Base-by-base conservation (phyloP, 2,888 invertebrate species). In the Morpho deidamia region DNA sequence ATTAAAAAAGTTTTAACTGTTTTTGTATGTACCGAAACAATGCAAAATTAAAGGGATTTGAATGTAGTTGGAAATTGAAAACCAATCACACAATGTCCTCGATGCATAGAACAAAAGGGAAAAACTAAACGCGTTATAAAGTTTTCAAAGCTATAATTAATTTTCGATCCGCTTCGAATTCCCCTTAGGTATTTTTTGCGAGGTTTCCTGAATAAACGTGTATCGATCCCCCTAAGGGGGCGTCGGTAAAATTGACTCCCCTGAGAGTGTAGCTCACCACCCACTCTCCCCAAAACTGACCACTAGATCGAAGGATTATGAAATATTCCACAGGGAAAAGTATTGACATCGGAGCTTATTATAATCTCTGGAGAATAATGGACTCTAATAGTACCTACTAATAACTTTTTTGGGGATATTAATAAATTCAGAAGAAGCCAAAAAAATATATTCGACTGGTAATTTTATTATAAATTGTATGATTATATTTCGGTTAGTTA, bases 271-370 rank as follows among this genome's bases (percentile, higher is more conserved):
- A 66, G 68, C 61, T 61, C 56, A 51, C 47, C 53, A 61, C 60
- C 63, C 63, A 39, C 60, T 23, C 23, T 23, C 60, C 64, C 58
- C 61, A 68, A 62, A 65, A 63, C 71, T 80, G 83, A 83, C 84
- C 83, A 80, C 72, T 78, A 76, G 78, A 78, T 78, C 77, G 81
- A 76, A 74, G 82, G 80, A 82, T 82, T 80, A 82, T 77, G 77
- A 78, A 83, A 83, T 81, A 82, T 81, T 81, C 80, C 75, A 78
- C 46, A 39, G 34, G 39, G 40, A 56, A 34, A 53, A 48, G 41
- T 51, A 51, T 54, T 33, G 41, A 37, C 44, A 35, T 45, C 11
- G 39, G 47, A 33, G 41, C 42, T 50, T 51, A 45, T 11, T 45
- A 33, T 43, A 49, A 49, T 49, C 42, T 42, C 39, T 34, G 11